Conservation (phyloP, 2,113 vertebrate genomes). For the Puma concolor region DNA sequence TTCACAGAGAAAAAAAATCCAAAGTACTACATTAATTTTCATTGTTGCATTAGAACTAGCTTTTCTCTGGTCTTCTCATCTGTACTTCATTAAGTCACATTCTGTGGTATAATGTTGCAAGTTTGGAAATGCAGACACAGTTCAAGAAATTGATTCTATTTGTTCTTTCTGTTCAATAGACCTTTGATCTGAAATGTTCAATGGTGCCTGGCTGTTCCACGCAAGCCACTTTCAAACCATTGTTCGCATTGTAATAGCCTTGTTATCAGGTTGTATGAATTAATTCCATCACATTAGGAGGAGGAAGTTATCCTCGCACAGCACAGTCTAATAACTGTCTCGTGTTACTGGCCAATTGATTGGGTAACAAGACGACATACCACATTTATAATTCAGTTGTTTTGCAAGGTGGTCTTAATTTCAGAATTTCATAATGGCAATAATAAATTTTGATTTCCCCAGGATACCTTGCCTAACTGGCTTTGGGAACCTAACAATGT, state of each 20-base stretch:
- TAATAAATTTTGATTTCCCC: conserved; percentile 58
- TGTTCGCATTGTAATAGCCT: conserved; percentile 70
- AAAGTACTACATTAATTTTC: conserved; percentile 66
- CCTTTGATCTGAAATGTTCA: conserved; percentile 82
- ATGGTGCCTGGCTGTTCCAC: conserved; percentile 68
- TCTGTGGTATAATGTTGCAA: conserved; percentile 67
- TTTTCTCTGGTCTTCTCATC: conserved; percentile 59
- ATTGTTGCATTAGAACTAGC: conserved; percentile 71
- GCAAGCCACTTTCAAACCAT: conserved; percentile 68
- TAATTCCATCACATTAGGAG: conserved; percentile 80
- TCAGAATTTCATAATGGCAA: conserved; percentile 59
- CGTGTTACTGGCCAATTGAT: conserved; percentile 57
- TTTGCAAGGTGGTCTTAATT: conserved; percentile 69
- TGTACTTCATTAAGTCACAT: conserved; percentile 74
- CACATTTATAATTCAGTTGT: conserved; percentile 68
- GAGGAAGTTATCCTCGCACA: conserved; percentile 59
- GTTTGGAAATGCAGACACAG: conserved; percentile 75
- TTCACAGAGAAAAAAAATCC: conserved; percentile 26
- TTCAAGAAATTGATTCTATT: conserved; percentile 82
- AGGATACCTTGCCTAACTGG: conserved; percentile 72
- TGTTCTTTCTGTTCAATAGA: conserved; percentile 83
- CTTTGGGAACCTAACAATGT: conserved; percentile 51
- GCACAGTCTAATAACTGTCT: conserved; percentile 68
- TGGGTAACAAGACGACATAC: not conserved
- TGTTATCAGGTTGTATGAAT: conserved; percentile 79